Percentiles rank a stretch among this genome's conserved stretches.
phyloP scores from a whole-genome alignment of 2,888 invertebrate species.

The Sesia bembeciformis region DNA sequence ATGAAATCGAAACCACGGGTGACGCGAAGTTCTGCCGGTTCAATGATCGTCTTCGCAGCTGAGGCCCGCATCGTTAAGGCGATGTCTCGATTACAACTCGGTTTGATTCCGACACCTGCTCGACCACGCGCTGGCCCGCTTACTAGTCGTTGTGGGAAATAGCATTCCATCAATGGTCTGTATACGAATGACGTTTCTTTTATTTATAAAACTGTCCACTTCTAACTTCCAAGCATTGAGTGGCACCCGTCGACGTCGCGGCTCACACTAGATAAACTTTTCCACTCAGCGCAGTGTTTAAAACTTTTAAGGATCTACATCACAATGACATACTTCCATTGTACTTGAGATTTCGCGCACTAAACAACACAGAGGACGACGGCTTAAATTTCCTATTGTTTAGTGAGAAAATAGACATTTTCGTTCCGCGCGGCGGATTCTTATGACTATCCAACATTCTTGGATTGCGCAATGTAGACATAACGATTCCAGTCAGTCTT shows the following conservation, averaged over 20 bases:
- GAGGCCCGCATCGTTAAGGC: slow-evolving; percentile 28
- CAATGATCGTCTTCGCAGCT: slow-evolving; percentile 30
- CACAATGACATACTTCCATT: slow-evolving; percentile 22
- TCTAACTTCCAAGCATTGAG: slow-evolving; percentile 43
- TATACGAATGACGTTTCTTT: slow-evolving; percentile 47
- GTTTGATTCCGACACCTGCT: slow-evolving; percentile 49
- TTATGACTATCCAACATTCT: slow-evolving; percentile 20
- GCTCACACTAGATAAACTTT: slow-evolving; percentile 48
- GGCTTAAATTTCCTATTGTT: slow-evolving; percentile 40
- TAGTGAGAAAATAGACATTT: slow-evolving; percentile 33
- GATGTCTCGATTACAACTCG: slow-evolving; percentile 38
- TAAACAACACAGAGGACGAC: slow-evolving; percentile 15
- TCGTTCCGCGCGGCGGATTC: slow-evolving; percentile 33
- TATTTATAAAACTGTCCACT: slow-evolving; percentile 73
- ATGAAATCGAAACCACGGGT: slow-evolving; percentile 43
- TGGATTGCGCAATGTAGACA: slow-evolving; percentile 33
- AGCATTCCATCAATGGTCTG: slow-evolving; percentile 57
- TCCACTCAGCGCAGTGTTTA: slow-evolving; percentile 18
- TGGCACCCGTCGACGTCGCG: slow-evolving; percentile 32
- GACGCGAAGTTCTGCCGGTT: slow-evolving; percentile 20
- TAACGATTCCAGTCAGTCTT: slow-evolving; percentile 27
- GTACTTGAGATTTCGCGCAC: slow-evolving; percentile 31
- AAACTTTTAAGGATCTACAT: slow-evolving; percentile 16
- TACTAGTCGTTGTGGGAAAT: slow-evolving; percentile 42
- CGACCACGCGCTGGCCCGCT: slow-evolving; percentile 28